Base-by-base conservation (phyloP, 2,797 vertebrate species). In the Neolamprologus multifasciatus region DNA sequence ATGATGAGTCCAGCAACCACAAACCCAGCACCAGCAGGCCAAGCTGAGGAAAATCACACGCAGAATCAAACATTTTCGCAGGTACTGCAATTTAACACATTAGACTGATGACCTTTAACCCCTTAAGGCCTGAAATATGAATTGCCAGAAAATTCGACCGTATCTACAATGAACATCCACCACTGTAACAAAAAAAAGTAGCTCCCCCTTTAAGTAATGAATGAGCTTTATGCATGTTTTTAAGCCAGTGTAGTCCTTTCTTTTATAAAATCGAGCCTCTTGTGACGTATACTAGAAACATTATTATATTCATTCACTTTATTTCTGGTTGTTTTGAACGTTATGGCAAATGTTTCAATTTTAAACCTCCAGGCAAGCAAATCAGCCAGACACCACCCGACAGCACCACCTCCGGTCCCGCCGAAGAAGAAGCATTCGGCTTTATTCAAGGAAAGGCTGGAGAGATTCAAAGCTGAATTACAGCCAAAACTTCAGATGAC, bases 51-150 rank as follows among this genome's bases (percentile, higher is more conserved):
- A n/a, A 59, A 67, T 21, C 81, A 67, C 3, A 19, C 0, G 1
- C 11, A 40, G 6, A 55, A 48, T 45, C 80, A 1, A 74, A 59
- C 1, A 43, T 29, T 26, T 6, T 31, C 57, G 57, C n/a, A 50
- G 81, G 55, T 83, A 78, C 16, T 19, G 11, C 9, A 54, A 69
- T 40, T 69, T 69, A 40, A 69, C 12, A 40, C 36, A 40, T 67
- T 40, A 4, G 36, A 69, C 36, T 9, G 36, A 69, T 8, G 62
- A 67, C 33, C 6, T 62, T 36, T 12, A 62, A 62, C 59, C 17
- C 31, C 2, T 62, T 62, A 62, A 62, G 31, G 6, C 31, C 31
- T 62, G 17, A 62, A 62, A 62, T 62, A 33, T 62, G 29, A 62
- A 59, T 59, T 59, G 16, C 29, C 16, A 33, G 57, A 33, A 33